These are phyloP conservation scores for Frankliniella fusca DNA, from an alignment of 2,888 invertebrate genomes.

Conservation along the genomic window DNA sequence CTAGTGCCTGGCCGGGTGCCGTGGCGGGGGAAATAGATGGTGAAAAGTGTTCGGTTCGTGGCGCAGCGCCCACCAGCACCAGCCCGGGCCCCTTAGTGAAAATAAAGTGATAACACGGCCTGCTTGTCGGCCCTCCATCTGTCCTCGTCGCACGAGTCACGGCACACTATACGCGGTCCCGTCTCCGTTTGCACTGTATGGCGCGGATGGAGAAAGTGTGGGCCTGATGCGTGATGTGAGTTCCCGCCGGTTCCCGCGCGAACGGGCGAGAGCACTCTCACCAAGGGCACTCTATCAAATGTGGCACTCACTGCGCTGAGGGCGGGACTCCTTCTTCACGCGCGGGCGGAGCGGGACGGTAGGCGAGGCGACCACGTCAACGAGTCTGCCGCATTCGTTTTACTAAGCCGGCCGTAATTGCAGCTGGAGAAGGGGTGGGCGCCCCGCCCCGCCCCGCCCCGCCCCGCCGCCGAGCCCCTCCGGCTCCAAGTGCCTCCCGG, in stretches of 20 bases:
- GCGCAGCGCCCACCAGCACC: no score
- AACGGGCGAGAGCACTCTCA: background rate
- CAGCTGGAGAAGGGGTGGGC: background rate
- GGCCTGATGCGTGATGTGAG: background rate
- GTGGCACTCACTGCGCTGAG: background rate
- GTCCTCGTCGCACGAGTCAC: background rate
- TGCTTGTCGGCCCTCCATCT: background rate
- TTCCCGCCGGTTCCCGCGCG: background rate
- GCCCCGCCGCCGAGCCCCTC: background rate
- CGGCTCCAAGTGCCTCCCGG: background rate
- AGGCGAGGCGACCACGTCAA: no score
- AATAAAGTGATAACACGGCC: conserved; percentile 22
- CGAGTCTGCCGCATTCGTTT: background rate
- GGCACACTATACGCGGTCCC: background rate
- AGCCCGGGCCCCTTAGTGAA: conserved; percentile 9
- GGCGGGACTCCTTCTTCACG: no score
- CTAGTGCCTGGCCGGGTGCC: no score
- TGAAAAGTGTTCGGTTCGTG: background rate
- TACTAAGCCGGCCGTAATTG: background rate
- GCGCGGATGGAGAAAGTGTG: background rate
- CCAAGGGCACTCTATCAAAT: background rate
- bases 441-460: background rate
- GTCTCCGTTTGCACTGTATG: background rate
- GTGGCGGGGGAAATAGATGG: background rate
- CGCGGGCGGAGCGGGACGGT: background rate